Conservation (phyloP, 2,797 vertebrate genomes). For the Poeciliopsis paucimaculata region DNA sequence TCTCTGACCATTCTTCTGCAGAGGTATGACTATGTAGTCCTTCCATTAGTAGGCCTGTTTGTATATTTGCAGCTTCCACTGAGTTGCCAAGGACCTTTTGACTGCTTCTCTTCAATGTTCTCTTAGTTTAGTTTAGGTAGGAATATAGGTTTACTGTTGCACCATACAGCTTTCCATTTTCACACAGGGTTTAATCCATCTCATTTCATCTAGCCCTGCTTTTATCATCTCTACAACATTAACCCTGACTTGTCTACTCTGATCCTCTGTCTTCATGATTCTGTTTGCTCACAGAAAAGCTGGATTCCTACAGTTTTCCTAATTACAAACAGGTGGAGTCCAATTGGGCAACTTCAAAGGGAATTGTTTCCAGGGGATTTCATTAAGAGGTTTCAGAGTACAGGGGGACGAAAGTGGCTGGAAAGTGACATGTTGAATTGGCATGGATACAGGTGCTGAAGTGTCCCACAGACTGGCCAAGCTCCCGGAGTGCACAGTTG, state of each 20-base stretch:
- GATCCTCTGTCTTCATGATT: too few species aligned
- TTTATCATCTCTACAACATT: neutral
- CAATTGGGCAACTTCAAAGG: neutral
- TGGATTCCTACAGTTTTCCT: neutral
- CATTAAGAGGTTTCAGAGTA: neutral
- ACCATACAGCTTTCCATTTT: neutral
- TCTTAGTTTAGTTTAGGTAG: neutral
- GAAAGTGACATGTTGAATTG: neutral
- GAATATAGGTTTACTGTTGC: neutral
- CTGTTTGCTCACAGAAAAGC: neutral
- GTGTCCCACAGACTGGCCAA: constrained; percentile 20
- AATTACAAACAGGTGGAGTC: too few species aligned
- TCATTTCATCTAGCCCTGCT: neutral
- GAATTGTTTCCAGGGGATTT: neutral
- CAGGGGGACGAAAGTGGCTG: neutral
- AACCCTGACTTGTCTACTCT: too few species aligned
- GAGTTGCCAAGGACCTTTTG: neutral
- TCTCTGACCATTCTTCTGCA: neutral
- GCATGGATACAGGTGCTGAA: neutral
- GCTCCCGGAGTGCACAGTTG: constrained; percentile 35
- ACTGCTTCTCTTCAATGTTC: neutral
- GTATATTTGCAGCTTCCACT: neutral
- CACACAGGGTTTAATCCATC: neutral
- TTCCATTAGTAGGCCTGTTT: neutral
- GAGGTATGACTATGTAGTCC: neutral